phyloP scores from a whole-genome alignment of 2,888 invertebrate genomes.

The Ischnura elegans region DNA sequence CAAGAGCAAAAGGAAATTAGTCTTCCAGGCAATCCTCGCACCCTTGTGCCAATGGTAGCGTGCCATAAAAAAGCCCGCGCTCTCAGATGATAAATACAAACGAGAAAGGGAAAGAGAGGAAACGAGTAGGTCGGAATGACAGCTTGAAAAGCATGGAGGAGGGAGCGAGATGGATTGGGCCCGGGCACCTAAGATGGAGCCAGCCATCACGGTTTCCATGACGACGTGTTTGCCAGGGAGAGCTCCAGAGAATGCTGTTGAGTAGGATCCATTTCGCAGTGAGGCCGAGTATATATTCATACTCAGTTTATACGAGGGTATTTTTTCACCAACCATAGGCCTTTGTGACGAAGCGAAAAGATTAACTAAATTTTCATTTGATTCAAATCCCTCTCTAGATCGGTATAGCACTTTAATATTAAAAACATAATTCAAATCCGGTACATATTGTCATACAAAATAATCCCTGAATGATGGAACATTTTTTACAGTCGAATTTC shows the following conservation, averaged over 20 bases:
- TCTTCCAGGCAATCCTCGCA: neutral
- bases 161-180: neutral
- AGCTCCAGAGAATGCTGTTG: neutral
- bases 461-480: too few relatives aligned
- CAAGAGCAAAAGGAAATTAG: neutral
- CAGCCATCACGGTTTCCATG: constrained; percentile 23
- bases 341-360: too few relatives aligned
- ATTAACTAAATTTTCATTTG: too few relatives aligned
- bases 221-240: neutral
- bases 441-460: too few relatives aligned
- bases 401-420: too few relatives aligned
- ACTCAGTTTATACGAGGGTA: too few relatives aligned
- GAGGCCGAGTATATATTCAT: too few relatives aligned
- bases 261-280: neutral
- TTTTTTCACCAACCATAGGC: too few relatives aligned
- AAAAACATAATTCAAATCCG: too few relatives aligned
- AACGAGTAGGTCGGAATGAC: neutral
- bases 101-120: neutral
- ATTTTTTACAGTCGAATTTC: too few relatives aligned
- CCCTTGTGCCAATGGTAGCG: neutral
- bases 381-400: too few relatives aligned
- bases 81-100: neutral
- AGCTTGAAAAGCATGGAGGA: neutral
- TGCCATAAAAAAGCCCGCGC: neutral
- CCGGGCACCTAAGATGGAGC: neutral